Percentiles rank a stretch among this genome's conserved stretches.
phyloP scores from a whole-genome alignment of 2,797 vertebrate genomes.

The Syndactyla subalaris region DNA sequence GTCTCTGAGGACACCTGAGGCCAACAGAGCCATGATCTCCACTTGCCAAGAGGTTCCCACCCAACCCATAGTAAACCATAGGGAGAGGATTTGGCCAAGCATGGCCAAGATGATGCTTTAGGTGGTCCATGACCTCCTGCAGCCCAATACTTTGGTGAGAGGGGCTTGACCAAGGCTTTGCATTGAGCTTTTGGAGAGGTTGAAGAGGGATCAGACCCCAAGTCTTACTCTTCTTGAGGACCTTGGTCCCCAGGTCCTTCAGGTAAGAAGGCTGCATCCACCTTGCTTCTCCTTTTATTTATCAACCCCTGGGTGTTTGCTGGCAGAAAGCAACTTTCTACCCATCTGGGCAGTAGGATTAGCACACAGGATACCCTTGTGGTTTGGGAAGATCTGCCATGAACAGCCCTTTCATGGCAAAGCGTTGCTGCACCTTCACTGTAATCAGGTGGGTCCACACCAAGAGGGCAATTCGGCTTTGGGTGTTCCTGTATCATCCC shows the following conservation, averaged over 20 bases:
- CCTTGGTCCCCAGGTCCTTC: neutral
- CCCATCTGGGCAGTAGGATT: neutral
- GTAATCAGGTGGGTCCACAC: neutral
- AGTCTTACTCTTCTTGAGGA: neutral
- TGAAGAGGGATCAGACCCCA: neutral
- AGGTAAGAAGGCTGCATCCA: neutral
- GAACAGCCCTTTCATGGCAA: neutral
- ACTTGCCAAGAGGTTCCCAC: neutral
- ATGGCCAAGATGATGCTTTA: neutral
- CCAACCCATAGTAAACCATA: fast-evolving
- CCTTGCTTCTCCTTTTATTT: neutral
- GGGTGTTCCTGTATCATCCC: neutral
- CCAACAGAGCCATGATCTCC: neutral
- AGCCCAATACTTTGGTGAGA: neutral
- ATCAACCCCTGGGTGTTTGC: neutral
- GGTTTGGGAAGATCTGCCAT: neutral
- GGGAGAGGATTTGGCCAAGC: neutral
- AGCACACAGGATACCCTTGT: fast-evolving
- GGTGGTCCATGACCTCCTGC: neutral
- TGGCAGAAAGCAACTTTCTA: neutral
- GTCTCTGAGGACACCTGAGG: neutral
- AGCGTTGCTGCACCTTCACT: neutral
- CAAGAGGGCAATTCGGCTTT: neutral
- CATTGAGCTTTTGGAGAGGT: neutral
- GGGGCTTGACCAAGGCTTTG: neutral